These are phyloP conservation scores for Acleris sparsana DNA, from an alignment of 2,888 invertebrate species.

Conservation along the genomic window DNA sequence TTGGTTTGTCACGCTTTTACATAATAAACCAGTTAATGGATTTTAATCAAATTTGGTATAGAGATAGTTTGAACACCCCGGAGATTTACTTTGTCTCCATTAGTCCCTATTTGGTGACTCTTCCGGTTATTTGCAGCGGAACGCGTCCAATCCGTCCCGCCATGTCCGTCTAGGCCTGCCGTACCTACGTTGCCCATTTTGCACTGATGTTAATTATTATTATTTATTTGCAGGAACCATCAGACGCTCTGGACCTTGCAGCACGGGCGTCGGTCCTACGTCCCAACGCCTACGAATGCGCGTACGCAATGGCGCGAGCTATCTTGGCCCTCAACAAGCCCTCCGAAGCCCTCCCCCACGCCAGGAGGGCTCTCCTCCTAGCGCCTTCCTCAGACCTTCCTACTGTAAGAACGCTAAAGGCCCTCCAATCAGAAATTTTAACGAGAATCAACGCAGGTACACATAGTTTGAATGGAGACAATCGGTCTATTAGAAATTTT, in stretches of 20 bases:
- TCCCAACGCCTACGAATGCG: conserved; percentile 95
- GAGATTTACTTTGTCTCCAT: too few species aligned
- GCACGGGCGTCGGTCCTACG: conserved; percentile 92
- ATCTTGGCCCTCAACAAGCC: conserved; percentile 89
- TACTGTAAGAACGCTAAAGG: conserved; percentile 88
- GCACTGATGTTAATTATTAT: too few species aligned
- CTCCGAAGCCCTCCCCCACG: conserved; percentile 91
- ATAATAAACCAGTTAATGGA: too few species aligned
- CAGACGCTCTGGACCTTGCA: conserved; percentile 94
- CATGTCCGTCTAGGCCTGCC: too few species aligned
- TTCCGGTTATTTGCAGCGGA: too few species aligned
- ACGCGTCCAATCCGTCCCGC: too few species aligned
- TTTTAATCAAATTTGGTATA: too few species aligned
- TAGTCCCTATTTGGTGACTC: too few species aligned
- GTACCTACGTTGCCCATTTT: too few species aligned
- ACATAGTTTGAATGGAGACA: conserved; percentile 68
- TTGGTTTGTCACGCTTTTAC: too few species aligned
- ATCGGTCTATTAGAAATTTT: conserved; percentile 71
- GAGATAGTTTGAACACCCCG: too few species aligned
- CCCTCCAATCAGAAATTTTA: conserved; percentile 89
- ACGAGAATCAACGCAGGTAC: conserved; percentile 78
- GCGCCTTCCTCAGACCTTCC: conserved; percentile 89
- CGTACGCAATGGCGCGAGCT: conserved; percentile 95
- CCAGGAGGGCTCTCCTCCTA: conserved; percentile 90
- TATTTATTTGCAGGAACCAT: conserved; percentile 86